These are phyloP conservation scores for human (Homo sapiens) DNA, from an alignment of 2,113 vertebrate genomes.

Conservation along the genomic window DNA sequence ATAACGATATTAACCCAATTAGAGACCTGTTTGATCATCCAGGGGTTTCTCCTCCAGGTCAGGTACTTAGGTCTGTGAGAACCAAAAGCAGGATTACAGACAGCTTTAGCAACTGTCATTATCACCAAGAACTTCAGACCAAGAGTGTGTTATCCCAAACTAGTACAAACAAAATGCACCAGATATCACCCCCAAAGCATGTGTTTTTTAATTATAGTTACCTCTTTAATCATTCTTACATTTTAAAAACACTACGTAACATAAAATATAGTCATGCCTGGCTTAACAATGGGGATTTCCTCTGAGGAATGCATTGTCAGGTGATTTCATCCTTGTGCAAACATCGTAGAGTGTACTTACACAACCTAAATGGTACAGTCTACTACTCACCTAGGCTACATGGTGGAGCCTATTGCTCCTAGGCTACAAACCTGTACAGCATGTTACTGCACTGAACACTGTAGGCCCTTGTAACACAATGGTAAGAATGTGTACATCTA, in stretches of 20 bases:
- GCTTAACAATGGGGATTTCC: not conserved
- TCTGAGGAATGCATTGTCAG: not conserved
- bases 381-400: not conserved
- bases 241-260: not conserved
- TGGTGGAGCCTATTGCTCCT: not conserved
- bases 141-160: not conserved
- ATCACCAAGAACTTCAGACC: not conserved
- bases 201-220: not conserved
- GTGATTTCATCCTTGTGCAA: not conserved
- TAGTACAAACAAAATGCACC: not conserved
- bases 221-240: not conserved
- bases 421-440: not conserved
- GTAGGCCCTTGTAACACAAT: not conserved
- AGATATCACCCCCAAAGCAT: not conserved
- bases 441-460: not conserved
- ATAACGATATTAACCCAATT: not conserved
- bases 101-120: not conserved
- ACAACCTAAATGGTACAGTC: not conserved
- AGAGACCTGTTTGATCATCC: too few species aligned
- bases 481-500: not conserved
- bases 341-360: not conserved
- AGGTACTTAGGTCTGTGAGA: not conserved
- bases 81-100: not conserved
- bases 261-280: not conserved
- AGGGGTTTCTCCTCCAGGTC: not conserved